phyloP scores from a whole-genome alignment of 1,140 invertebrate species.

The Zaprionus vittiger region DNA sequence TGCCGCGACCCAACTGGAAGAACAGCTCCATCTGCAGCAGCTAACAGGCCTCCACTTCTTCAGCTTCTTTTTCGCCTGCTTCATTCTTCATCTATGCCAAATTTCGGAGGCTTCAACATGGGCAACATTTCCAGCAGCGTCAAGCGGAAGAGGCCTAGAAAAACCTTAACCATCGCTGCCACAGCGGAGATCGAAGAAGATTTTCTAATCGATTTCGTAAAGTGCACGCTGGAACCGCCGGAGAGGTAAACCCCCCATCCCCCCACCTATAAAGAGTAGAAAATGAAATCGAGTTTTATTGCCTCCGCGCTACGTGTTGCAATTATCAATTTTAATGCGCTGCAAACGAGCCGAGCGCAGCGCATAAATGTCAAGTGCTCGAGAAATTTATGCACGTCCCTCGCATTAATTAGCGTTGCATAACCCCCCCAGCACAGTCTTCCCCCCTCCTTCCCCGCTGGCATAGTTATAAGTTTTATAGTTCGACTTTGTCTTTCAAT shows the following conservation, averaged over 20 bases:
- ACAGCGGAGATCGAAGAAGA: constrained; percentile 52
- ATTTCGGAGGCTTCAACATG: constrained; percentile 35
- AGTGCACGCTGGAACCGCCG: constrained; percentile 72
- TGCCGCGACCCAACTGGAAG: constrained; percentile 3
- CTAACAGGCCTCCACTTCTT: not conserved
- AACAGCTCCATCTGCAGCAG: not conserved
- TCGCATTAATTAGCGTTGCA: constrained; percentile 77
- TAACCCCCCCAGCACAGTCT: constrained; percentile 4
- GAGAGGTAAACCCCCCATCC: constrained; percentile 56
- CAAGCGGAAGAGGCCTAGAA: constrained; percentile 34
- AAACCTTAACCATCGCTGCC: constrained; percentile 16
- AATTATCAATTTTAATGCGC: constrained; percentile 77
- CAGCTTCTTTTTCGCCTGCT: not conserved
- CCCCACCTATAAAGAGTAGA: not conserved
- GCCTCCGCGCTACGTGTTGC: constrained; percentile 60
- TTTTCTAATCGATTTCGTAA: constrained; percentile 77
- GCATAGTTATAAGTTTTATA: constrained; percentile 15
- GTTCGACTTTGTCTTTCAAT: constrained; percentile 53
- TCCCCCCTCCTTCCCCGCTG: not conserved
- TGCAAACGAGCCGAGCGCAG: constrained; percentile 36
- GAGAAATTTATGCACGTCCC: constrained; percentile 76
- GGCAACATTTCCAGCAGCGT: not conserved
- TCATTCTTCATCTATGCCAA: constrained; percentile 15
- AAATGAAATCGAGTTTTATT: constrained; percentile 37
- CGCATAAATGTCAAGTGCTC: constrained; percentile 76